A percentile compares a stretch with the other conserved stretches of the same genome.
These are phyloP conservation scores for Aptenodytes forsteri DNA, from an alignment of 2,113 vertebrate species.

Conservation along the genomic window DNA sequence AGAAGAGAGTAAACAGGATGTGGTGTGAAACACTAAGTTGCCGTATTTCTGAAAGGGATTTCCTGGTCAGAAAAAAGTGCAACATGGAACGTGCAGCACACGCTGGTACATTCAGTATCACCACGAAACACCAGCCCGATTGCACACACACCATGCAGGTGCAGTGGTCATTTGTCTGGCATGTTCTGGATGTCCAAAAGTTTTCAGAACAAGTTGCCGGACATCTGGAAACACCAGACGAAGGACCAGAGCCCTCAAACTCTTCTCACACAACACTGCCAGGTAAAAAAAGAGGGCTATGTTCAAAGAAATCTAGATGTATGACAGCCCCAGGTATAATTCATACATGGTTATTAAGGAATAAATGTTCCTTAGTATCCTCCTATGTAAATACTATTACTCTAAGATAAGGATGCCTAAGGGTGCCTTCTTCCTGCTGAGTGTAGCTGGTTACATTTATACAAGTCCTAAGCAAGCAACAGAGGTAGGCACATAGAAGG, in stretches of 20 bases:
- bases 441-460: neutral
- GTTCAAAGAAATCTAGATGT: neutral
- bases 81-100: neutral
- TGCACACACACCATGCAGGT: rapidly evolving
- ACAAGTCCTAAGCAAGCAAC: neutral
- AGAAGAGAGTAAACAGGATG: constrained; percentile 60
- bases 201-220: neutral
- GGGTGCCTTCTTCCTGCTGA: constrained; percentile 18
- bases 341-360: constrained; percentile 3
- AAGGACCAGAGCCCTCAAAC: neutral
- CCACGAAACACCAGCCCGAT: neutral
- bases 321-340: neutral
- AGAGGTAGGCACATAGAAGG: neutral
- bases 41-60: constrained; percentile 41
- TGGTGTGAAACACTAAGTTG: constrained; percentile 30
- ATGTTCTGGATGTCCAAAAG: neutral
- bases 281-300: neutral
- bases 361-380: neutral
- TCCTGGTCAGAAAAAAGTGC: constrained; percentile 30
- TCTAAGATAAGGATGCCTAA: constrained; percentile 42
- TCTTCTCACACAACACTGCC: neutral
- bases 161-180: neutral
- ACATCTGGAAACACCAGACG: neutral
- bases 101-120: neutral
- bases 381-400: constrained; percentile 11